These are phyloP conservation scores for Microtus californicus DNA, from an alignment of 2,797 vertebrate genomes.

Conservation along the genomic window DNA sequence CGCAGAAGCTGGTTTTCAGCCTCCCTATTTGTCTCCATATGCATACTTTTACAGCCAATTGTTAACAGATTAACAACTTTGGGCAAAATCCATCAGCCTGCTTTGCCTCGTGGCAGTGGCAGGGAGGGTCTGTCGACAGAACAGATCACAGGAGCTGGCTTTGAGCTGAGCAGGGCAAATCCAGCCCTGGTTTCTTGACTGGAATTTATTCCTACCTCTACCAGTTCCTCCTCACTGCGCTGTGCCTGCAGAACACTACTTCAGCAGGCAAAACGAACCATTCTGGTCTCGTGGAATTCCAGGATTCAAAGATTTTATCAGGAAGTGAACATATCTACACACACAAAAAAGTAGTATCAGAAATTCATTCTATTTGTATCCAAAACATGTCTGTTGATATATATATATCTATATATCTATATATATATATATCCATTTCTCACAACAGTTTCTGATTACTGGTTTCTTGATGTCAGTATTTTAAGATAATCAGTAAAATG, in stretches of 20 bases:
- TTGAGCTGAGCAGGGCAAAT: conserved; percentile 27
- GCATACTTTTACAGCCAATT: conserved; percentile 76
- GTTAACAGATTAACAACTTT: conserved; percentile 77
- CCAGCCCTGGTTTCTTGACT: background rate
- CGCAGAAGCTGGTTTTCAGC: conserved; percentile 73
- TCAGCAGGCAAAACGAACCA: conserved; percentile 30
- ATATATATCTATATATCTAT: background rate
- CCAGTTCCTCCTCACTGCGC: background rate
- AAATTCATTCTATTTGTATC: conserved; percentile 24
- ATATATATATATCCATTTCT: background rate
- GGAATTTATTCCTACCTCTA: conserved; percentile 4
- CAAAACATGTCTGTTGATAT: background rate
- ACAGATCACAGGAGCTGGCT: conserved; percentile 39
- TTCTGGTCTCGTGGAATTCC: conserved; percentile 37
- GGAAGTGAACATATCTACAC: conserved; percentile 36
- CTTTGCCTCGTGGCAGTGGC: conserved; percentile 11
- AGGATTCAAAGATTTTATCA: conserved; percentile 6
- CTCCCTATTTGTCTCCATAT: conserved; percentile 66
- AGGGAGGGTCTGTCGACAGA: conserved; percentile 58
- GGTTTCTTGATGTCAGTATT: background rate
- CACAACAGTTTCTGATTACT: conserved; percentile 33
- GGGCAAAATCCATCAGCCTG: conserved; percentile 72
- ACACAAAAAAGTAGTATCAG: conserved; percentile 44
- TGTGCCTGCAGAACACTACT: background rate
- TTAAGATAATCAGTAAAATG: conserved; percentile 45